Conservation (phyloP, 2,888 invertebrate genomes). For the Hirtodrosophila trivittata region DNA sequence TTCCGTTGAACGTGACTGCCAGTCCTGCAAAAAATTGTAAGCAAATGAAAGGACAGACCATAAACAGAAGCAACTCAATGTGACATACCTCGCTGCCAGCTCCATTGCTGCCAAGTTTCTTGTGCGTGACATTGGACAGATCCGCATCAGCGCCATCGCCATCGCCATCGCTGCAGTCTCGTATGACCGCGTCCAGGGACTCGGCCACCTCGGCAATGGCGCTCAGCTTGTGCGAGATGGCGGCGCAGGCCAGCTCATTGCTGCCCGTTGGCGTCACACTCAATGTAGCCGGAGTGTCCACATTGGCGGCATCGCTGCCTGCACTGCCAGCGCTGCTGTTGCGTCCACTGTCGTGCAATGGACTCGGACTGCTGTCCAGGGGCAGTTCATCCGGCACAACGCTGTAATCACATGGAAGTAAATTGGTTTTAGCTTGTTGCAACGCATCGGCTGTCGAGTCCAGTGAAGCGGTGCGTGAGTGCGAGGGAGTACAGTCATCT, state of each 20-base stretch:
- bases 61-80: background rate
- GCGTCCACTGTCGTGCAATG: slow-evolving; percentile 63
- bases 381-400: slow-evolving; percentile 76
- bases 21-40: slow-evolving; percentile 75
- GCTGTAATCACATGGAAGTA: slow-evolving; percentile 67
- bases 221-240: slow-evolving; percentile 87
- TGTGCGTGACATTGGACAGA: slow-evolving; percentile 59
- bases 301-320: slow-evolving; percentile 25
- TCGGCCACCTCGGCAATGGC: slow-evolving; percentile 88
- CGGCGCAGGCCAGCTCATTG: slow-evolving; percentile 87
- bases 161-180: slow-evolving; percentile 77
- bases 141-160: slow-evolving; percentile 15
- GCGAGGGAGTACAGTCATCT: slow-evolving; percentile 51
- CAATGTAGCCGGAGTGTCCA: slow-evolving; percentile 51
- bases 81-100: slow-evolving; percentile 70
- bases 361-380: slow-evolving; percentile 63
- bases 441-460: slow-evolving; percentile 48
- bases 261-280: slow-evolving; percentile 82
- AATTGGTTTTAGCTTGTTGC: slow-evolving; percentile 35
- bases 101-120: slow-evolving; percentile 70
- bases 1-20: slow-evolving; percentile 84
- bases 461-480: slow-evolving; percentile 68
- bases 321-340: slow-evolving; percentile 58
- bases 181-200: slow-evolving; percentile 86
- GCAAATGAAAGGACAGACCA: background rate